Evolutionary conservation across 2,888 invertebrate species (phyloP).

Genomic region (Subacronicta megacephala): DNA sequence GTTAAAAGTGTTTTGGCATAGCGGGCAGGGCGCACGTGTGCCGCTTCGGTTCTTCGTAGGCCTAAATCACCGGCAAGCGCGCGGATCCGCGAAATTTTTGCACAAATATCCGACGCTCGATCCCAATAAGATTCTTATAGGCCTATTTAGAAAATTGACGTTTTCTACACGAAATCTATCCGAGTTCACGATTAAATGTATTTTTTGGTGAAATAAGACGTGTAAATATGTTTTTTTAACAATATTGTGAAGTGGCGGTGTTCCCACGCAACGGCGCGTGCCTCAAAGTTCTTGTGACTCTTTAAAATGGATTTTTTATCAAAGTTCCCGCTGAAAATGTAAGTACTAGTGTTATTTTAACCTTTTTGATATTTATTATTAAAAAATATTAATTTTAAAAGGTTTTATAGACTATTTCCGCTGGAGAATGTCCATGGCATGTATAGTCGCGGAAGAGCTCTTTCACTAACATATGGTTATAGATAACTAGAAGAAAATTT

Average conservation of each 20-base stretch:
- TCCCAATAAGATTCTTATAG: constrained; percentile 87
- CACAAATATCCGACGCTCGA: constrained; percentile 67
- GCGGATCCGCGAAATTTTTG: constrained; percentile 77
- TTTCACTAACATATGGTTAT: not conserved
- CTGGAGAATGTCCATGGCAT: constrained; percentile 1
- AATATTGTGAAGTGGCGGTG: constrained; percentile 72
- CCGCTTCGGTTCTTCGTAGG: constrained; percentile 64
- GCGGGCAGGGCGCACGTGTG: constrained; percentile 62
- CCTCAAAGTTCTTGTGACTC: constrained; percentile 51
- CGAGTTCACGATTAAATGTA: constrained; percentile 64
- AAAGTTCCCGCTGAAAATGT: constrained; percentile 59
- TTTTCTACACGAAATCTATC: constrained; percentile 57
- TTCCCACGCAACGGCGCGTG: constrained; percentile 47
- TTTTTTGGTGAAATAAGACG: constrained; percentile 61
- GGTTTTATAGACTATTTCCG: constrained; percentile 27
- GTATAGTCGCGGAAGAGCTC: constrained; percentile 19
- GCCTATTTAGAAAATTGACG: constrained; percentile 78
- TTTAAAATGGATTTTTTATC: constrained; percentile 61
- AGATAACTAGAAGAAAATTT: constrained; percentile 1
- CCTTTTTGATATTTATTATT: constrained; percentile 21
- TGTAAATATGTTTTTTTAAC: constrained; percentile 63
- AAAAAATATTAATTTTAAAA: constrained; percentile 14
- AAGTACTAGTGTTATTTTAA: constrained; percentile 66
- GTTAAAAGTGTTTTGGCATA: constrained; percentile 53
- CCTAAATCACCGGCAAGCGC: constrained; percentile 76